Base-by-base conservation (phyloP, 2,797 vertebrate genomes). In the Gobionotothen gibberifrons region DNA sequence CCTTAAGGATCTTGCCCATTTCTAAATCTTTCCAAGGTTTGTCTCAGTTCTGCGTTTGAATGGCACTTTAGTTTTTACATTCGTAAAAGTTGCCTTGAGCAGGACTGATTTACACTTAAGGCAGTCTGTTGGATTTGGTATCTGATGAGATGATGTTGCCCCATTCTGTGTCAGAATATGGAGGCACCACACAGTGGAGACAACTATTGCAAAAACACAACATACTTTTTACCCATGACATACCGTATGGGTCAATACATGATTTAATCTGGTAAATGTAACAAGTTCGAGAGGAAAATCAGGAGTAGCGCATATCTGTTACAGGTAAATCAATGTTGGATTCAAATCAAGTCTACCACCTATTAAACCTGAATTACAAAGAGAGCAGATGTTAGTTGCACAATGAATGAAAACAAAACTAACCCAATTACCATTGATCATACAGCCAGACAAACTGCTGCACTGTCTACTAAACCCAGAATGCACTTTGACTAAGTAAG, bases 1-100 rank as follows among this genome's bases (percentile, higher is more conserved):
- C 19, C 26, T 68, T 49, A 43, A 60, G 60, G 42, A 76, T 81
- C 44, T 58, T 63, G 74, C 22, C 67, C 76, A n/a, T 81, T 69
- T 76, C 62, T 70, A 56, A 42, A 56, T 61, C 32, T 56, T 78
- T 61, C 29, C 22, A 66, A 74, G 43, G 39, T 72, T 74, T 58
- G 21, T 13, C 44, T 29, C 55, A 80, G 57, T 72, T 55, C 58
- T 17, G 51, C 74, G 26, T 47, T 60, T n/a, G 71, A 51, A 76
- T 87, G n/a, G 13, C 39, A 62, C 52, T 62, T 64, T 48, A 56
- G 42, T 57, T 76, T 69, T 68, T 40, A 73, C n/a, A 56, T 62
- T 57, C 26, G 69, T 77, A 59, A 13, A 64, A 61, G 64, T 69
- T 51, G 68, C 82, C 71, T 74, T 70, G 53, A 76, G 67, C 48